Conservation (phyloP, 2,888 invertebrate genomes). For the Drosophila dives region DNA sequence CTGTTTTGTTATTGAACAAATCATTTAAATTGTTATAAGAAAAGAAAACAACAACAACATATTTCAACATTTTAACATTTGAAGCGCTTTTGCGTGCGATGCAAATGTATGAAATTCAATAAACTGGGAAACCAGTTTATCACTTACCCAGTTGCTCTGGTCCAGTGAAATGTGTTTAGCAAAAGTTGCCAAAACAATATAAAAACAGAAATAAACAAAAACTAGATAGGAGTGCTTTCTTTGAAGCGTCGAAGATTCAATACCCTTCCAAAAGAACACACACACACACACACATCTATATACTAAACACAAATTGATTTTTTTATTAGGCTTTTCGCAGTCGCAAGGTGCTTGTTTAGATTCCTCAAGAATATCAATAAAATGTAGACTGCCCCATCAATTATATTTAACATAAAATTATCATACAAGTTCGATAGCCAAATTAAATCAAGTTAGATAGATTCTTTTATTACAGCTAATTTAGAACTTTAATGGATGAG, state of each 20-base stretch:
- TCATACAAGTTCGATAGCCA: background rate
- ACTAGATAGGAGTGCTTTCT: background rate
- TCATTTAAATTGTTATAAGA: conserved; percentile 32
- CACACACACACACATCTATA: background rate
- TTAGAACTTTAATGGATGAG: background rate
- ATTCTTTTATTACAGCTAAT: background rate
- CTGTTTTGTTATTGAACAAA: conserved; percentile 57
- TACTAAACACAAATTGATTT: background rate
- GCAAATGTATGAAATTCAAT: conserved; percentile 69
- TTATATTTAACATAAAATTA: background rate
- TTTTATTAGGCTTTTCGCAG: background rate
- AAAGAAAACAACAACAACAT: conserved; percentile 9
- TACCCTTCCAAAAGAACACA: background rate
- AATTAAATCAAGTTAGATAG: background rate
- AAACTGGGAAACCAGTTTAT: conserved; percentile 72
- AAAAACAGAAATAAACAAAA: conserved; percentile 16
- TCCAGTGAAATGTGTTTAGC: conserved; percentile 54
- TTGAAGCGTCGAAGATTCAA: conserved; percentile 1
- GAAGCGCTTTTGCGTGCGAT: conserved; percentile 55
- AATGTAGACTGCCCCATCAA: background rate
- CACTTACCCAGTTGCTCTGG: conserved; percentile 39
- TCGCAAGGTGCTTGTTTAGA: background rate
- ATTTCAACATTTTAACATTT: conserved; percentile 33
- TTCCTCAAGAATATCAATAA: background rate
- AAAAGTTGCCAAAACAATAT: conserved; percentile 37